Evolutionary conservation across 92 coral and sea anemone species (phyloP).

Genomic region (Siderastrea siderea): DNA sequence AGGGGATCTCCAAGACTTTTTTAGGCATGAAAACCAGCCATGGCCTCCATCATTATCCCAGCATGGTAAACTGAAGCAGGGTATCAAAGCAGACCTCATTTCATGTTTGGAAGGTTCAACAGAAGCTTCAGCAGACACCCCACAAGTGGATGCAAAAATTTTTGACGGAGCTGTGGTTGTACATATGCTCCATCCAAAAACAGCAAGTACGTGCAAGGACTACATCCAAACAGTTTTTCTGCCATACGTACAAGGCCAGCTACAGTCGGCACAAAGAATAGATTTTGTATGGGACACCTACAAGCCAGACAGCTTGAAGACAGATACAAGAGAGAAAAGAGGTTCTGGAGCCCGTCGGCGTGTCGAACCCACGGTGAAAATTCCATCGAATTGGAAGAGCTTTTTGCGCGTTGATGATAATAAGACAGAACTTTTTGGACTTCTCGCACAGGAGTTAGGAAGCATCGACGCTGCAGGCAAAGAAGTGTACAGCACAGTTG

Average conservation of each 20-base stretch:
- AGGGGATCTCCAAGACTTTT: slow-evolving; percentile 48
- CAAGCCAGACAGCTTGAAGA: slow-evolving; percentile 36
- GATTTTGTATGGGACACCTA: slow-evolving; percentile 59
- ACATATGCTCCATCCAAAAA: slow-evolving; percentile 51
- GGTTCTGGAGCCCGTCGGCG: slow-evolving; percentile 54
- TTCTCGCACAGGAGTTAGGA: slow-evolving; percentile 33
- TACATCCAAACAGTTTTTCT: slow-evolving; percentile 45
- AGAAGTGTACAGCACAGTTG: slow-evolving; percentile 57
- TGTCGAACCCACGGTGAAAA: slow-evolving; percentile 33
- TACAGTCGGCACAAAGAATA: slow-evolving; percentile 34
- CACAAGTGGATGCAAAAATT: slow-evolving; percentile 46
- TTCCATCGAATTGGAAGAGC: slow-evolving; percentile 61
- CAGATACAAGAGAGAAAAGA: slow-evolving; percentile 51
- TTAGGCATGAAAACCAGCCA: slow-evolving; percentile 56
- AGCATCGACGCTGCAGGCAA: slow-evolving; percentile 32
- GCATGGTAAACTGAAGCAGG: slow-evolving; percentile 39
- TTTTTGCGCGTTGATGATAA: slow-evolving; percentile 40
- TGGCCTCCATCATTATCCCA: slow-evolving; percentile 52
- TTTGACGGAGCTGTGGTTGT: slow-evolving; percentile 60
- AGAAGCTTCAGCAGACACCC: slow-evolving; percentile 27
- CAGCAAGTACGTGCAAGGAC: slow-evolving; percentile 40
- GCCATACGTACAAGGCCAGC: slow-evolving; percentile 41
- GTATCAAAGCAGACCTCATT: slow-evolving; percentile 45
- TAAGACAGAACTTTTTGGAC: not conserved
- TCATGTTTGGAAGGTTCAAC: slow-evolving; percentile 43